Base-by-base conservation (phyloP, 2,113 vertebrate genomes). In the Castor canadensis region DNA sequence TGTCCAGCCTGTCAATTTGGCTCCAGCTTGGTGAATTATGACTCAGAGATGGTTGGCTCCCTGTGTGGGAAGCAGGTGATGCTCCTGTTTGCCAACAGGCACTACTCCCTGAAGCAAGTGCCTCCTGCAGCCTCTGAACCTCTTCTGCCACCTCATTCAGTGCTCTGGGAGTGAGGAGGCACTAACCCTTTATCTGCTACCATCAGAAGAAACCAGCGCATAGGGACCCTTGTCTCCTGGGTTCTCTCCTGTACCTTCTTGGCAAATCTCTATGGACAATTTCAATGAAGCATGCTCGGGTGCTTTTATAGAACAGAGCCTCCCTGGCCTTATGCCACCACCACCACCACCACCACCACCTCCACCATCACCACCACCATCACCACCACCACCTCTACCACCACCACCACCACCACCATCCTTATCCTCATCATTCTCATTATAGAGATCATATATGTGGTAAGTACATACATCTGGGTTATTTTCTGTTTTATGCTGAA, bases 1-100 rank as follows among this genome's bases (percentile, higher is more conserved):
- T 86, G 71, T 73, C 43, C 73, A 60, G 58, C 10, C 76, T 88
- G 84, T 64, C 69, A 35, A 4, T 28, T 89, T 96, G 94, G 86
- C 93, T 91, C 45, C 19, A 81, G 72, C 22, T 94, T 56, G 40
- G 35, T 56, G 69, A 86, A 35, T 54, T n/a, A 83, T 91, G 87
- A 88, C 62, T 96, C 82, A 96, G 89, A 88, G 67, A 54, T 8
- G 24, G 75, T 60, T 89, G 91, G 19, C 52, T 91, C 58, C 94
- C 47, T 40, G 22, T 67, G 69, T 45, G 77, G 40, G 75, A 85
- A 90, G 58, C 89, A 93, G 87, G 84, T 40, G 60, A 85, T 66
- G n/a, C 24, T 95, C 43, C 38, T 85, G 52, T 89, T 85, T 86
- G 89, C 66, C 45, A 35, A 86, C 30, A 81, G 73, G 56, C 40